These are phyloP conservation scores for Parauchenoglanis ngamensis DNA, from an alignment of 2,797 vertebrate genomes.

Conservation along the genomic window DNA sequence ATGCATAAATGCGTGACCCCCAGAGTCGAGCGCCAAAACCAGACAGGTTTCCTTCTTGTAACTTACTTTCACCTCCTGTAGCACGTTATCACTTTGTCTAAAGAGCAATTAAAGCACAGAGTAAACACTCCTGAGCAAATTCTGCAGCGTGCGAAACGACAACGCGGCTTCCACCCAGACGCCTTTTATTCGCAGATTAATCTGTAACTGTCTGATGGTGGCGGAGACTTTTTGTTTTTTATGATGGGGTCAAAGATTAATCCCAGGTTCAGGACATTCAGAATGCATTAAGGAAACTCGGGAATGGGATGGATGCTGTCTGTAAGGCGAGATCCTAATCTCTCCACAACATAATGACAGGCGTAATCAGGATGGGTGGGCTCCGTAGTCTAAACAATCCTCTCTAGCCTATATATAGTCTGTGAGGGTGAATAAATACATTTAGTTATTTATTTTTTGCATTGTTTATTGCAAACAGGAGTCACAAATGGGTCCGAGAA, in stretches of 20 bases:
- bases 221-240: not conserved
- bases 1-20: no score
- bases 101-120: not conserved
- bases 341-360: not conserved
- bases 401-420: not conserved
- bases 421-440: not conserved
- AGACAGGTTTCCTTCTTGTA: not conserved
- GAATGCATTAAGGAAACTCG: not conserved
- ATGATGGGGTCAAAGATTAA: not conserved
- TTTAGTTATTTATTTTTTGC: no score
- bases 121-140: not conserved
- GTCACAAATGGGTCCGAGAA: no score
- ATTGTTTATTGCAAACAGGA: not conserved
- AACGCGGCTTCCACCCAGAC: not conserved
- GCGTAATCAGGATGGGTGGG: conserved; percentile 25
- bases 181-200: not conserved
- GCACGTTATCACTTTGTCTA: not conserved
- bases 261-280: not conserved
- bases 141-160: not conserved
- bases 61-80: not conserved
- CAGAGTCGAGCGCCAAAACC: not conserved
- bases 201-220: not conserved
- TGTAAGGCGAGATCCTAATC: not conserved
- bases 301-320: not conserved
- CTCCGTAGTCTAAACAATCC: not conserved